Evolutionary conservation across 2,113 vertebrate genomes (phyloP).

Genomic region (Anser brachyrhynchus): DNA sequence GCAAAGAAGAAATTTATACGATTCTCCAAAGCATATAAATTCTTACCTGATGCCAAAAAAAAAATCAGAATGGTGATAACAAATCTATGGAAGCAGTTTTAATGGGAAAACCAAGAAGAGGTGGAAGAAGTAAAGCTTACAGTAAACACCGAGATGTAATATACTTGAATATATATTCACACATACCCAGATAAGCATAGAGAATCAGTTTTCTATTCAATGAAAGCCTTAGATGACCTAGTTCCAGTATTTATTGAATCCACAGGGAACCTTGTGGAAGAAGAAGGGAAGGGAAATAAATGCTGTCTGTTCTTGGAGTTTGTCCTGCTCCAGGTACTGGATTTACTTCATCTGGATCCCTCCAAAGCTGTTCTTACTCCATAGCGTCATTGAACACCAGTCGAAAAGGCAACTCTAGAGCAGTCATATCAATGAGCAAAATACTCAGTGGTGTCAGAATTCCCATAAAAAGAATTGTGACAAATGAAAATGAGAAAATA

Average conservation of each 20-base stretch:
- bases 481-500: constrained; percentile 40
- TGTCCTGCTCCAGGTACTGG: constrained; percentile 60
- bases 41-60: constrained; percentile 76
- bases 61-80: neutral
- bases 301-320: constrained; percentile 50
- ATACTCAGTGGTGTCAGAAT: constrained; percentile 62
- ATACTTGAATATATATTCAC: neutral
- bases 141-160: neutral
- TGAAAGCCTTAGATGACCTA: neutral
- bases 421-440: constrained; percentile 64
- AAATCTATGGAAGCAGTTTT: neutral
- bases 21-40: constrained; percentile 81
- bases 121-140: neutral
- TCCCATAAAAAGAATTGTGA: constrained; percentile 64
- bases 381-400: constrained; percentile 43
- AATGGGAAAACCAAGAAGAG: neutral
- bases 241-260: constrained; percentile 5
- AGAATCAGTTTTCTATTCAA: constrained; percentile 21
- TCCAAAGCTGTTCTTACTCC: neutral
- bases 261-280: neutral
- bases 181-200: neutral
- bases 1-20: constrained; percentile 82
- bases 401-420: constrained; percentile 65
- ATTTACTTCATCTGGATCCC: constrained; percentile 69
- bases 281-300: neutral